phyloP scores from a whole-genome alignment of 2,113 vertebrate genomes.

The Acinonyx jubatus region DNA sequence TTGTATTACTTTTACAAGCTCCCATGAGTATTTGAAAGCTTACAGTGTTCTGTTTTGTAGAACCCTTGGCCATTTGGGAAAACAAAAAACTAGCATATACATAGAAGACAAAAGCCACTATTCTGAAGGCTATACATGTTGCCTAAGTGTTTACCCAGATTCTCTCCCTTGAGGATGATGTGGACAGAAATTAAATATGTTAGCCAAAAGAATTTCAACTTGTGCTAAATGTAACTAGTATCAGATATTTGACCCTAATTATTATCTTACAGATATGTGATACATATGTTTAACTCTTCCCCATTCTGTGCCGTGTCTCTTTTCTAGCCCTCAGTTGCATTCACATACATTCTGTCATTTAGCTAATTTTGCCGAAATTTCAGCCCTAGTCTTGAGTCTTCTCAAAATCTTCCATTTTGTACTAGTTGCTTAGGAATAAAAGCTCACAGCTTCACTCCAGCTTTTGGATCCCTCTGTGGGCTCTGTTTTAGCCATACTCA shows the following conservation, averaged over 20 bases:
- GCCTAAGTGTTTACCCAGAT: conserved; percentile 20
- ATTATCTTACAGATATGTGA: not conserved
- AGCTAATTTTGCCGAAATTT: conserved; percentile 42
- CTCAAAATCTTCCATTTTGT: conserved; percentile 33
- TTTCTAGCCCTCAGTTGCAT: not conserved
- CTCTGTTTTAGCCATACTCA: not conserved
- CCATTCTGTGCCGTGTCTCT: not conserved
- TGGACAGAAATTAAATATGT: conserved; percentile 48
- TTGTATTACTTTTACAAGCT: conserved; percentile 69
- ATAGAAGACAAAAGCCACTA: conserved; percentile 12
- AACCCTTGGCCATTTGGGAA: conserved; percentile 36
- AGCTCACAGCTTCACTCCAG: not conserved
- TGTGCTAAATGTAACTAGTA: not conserved
- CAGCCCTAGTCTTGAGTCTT: not conserved
- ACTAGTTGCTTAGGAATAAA: not conserved
- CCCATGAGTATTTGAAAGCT: conserved; percentile 62
- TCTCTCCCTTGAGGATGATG: not conserved
- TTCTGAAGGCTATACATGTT: conserved; percentile 23
- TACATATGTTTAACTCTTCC: not conserved
- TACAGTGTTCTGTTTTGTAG: conserved; percentile 55
- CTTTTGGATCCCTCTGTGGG: not conserved
- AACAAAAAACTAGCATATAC: conserved; percentile 3
- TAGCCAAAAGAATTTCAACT: conserved; percentile 41
- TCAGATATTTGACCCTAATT: conserved; percentile 35
- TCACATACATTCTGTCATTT: not conserved